These are phyloP conservation scores for Eurytoma californica DNA, from an alignment of 2,888 invertebrate genomes.

Conservation along the genomic window DNA sequence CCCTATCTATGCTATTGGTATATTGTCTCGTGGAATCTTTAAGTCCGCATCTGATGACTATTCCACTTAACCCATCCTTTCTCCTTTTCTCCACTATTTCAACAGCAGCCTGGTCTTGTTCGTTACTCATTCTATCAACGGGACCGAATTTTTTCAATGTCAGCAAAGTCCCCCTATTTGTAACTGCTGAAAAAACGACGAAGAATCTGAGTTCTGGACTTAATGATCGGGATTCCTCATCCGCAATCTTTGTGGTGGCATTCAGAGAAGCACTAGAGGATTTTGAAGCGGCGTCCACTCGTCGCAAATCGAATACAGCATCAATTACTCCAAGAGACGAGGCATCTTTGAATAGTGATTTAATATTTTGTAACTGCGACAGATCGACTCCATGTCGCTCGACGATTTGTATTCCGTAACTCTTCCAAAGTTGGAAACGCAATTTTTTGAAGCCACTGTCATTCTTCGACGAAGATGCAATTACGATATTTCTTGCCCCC, in stretches of 20 bases:
- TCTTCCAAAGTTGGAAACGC: slow-evolving; percentile 51
- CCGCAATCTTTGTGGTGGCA: slow-evolving; percentile 48
- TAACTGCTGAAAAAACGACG: slow-evolving; percentile 47
- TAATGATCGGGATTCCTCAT: slow-evolving; percentile 49
- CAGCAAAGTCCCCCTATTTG: slow-evolving; percentile 2
- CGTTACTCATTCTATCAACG: neutral
- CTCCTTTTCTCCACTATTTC: slow-evolving; percentile 46
- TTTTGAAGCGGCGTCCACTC: slow-evolving; percentile 11
- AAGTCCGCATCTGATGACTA: slow-evolving; percentile 49
- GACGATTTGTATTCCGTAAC: slow-evolving; percentile 47
- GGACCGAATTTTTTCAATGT: neutral
- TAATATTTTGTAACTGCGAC: slow-evolving; percentile 45
- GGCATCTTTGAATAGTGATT: slow-evolving; percentile 52
- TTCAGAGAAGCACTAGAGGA: neutral
- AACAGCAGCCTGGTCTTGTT: slow-evolving; percentile 43
- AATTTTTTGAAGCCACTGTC: slow-evolving; percentile 43
- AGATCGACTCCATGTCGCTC: slow-evolving; percentile 48
- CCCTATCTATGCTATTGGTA: neutral
- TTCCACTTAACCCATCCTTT: slow-evolving; percentile 47
- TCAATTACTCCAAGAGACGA: slow-evolving; percentile 48
- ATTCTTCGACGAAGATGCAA: slow-evolving; percentile 43
- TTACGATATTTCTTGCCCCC: slow-evolving; percentile 56
- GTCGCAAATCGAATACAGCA: slow-evolving; percentile 56
- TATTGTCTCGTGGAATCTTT: neutral
- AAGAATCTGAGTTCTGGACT: slow-evolving; percentile 48